Conservation (phyloP, 2,797 vertebrate genomes). For the Gambusia yucatana region DNA sequence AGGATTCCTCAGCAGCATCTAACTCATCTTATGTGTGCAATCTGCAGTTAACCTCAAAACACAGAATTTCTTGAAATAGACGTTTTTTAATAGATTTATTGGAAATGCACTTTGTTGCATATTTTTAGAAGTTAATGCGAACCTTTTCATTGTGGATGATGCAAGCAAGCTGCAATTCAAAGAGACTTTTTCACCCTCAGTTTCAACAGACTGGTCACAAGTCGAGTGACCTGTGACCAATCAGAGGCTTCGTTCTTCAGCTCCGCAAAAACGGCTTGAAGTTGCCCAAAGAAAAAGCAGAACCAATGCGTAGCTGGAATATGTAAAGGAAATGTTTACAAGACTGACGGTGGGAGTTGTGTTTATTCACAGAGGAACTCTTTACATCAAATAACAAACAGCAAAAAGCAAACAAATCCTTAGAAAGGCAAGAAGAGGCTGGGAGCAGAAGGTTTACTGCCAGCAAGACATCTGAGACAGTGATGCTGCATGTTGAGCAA, state of each 20-base stretch:
- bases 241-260: neutral
- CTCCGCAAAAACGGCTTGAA: neutral
- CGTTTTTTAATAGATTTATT: neutral
- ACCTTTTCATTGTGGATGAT: neutral
- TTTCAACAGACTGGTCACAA: neutral
- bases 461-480: neutral
- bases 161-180: conserved; percentile 1
- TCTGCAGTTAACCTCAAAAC: neutral
- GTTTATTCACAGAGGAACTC: neutral
- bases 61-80: neutral
- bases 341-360: neutral
- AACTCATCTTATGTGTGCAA: too few species aligned
- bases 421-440: neutral
- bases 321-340: neutral
- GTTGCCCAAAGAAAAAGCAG: neutral
- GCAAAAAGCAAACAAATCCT: neutral
- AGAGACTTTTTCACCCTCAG: neutral
- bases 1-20: neutral
- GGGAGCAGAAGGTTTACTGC: neutral
- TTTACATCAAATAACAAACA: neutral
- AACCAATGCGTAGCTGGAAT: neutral
- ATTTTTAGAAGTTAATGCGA: neutral
- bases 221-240: neutral
- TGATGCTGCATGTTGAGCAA: neutral
- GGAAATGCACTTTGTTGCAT: neutral